Conservation (phyloP, 1,140 invertebrate genomes). For the Cylas formicarius region DNA sequence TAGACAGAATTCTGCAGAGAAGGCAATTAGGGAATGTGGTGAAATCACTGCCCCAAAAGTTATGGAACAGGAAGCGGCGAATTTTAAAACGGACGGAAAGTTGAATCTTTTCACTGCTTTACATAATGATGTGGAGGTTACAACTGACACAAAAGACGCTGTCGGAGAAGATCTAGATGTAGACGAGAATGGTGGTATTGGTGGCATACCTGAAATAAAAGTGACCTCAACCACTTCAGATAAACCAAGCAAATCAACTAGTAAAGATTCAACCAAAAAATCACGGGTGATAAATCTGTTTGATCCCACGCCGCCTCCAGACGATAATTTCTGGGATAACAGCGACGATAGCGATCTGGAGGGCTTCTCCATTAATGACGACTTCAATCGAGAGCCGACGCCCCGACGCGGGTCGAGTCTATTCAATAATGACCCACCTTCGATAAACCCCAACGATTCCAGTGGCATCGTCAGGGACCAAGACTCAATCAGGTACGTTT, state of each 20-base stretch:
- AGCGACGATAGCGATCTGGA: constrained; percentile 20
- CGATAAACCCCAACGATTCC: constrained; percentile 14
- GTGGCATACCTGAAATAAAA: too few relatives aligned
- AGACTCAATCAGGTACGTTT: constrained; percentile 15
- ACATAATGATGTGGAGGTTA: too few relatives aligned
- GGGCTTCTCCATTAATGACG: constrained; percentile 12
- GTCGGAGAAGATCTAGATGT: too few relatives aligned
- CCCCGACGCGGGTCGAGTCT: constrained; percentile 17
- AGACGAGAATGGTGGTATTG: too few relatives aligned
- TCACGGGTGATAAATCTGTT: constrained; percentile 17
- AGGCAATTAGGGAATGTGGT: too few relatives aligned
- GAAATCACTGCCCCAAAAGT: too few relatives aligned
- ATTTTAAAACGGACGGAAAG: too few relatives aligned
- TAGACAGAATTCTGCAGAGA: too few relatives aligned
- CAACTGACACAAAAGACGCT: constrained; percentile 1
- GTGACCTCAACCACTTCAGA: too few relatives aligned
- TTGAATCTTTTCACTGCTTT: too few relatives aligned
- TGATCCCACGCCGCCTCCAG: constrained; percentile 29
- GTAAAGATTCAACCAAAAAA: not conserved
- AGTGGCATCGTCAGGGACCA: constrained; percentile 21
- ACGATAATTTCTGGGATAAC: constrained; percentile 28
- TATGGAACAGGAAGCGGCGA: too few relatives aligned
- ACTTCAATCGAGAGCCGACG: not conserved
- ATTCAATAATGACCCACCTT: constrained; percentile 31
- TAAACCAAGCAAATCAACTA: too few relatives aligned